phyloP scores from a whole-genome alignment of 2,888 invertebrate genomes.

The Limnephilus lunatus region DNA sequence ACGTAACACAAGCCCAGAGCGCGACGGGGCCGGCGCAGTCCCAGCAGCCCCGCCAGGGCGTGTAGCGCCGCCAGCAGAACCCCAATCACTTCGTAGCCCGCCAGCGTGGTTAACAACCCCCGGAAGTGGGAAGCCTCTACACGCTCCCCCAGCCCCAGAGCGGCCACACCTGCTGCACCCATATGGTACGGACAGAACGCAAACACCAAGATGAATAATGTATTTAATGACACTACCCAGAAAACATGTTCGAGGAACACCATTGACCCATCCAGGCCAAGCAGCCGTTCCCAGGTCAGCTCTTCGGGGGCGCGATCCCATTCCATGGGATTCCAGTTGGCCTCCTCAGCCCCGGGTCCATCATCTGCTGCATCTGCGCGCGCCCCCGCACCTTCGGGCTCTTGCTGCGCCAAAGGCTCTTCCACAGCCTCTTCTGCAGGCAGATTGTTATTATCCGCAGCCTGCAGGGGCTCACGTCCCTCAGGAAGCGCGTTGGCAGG shows the following conservation, averaged over 20 bases:
- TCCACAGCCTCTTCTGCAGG: conserved; percentile 70
- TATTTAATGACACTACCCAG: conserved; percentile 98
- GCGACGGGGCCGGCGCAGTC: conserved; percentile 87
- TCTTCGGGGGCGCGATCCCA: conserved; percentile 99
- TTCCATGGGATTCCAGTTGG: conserved; percentile 98
- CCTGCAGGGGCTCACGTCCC: conserved; percentile 67
- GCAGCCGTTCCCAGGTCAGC: conserved; percentile 96
- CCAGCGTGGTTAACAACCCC: conserved; percentile 92
- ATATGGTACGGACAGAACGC: conserved; percentile 98
- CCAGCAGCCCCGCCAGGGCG: conserved; percentile 87
- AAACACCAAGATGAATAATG: conserved; percentile 97
- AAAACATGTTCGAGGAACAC: conserved; percentile 99
- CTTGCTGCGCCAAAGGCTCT: conserved; percentile 68
- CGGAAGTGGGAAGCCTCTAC: conserved; percentile 88
- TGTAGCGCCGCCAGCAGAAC: conserved; percentile 89
- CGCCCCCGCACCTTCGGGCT: conserved; percentile 69
- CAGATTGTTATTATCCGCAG: conserved; percentile 76
- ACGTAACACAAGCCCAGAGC: conserved; percentile 95
- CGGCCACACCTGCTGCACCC: conserved; percentile 89
- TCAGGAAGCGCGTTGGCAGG: conserved; percentile 76
- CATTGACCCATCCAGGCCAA: conserved; percentile 97
- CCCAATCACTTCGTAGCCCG: conserved; percentile 96
- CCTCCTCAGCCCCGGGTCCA: conserved; percentile 84
- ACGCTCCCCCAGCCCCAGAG: conserved; percentile 82
- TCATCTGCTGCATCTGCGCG: conserved; percentile 72